phyloP scores from a whole-genome alignment of 2,888 invertebrate species.

The Diabrotica balteata region DNA sequence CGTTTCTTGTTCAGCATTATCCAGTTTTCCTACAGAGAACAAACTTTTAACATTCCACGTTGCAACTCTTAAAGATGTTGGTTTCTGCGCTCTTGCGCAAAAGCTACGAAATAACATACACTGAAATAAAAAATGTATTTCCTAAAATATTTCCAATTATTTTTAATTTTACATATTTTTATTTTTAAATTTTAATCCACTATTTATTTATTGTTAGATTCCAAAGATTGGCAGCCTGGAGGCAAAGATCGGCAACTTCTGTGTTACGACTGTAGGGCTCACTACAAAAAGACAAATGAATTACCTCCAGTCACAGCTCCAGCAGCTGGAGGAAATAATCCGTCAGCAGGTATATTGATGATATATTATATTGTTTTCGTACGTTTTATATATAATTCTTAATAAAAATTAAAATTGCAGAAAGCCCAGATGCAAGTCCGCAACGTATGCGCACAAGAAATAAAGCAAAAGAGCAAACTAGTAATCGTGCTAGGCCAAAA shows the following conservation, averaged over 20 bases:
- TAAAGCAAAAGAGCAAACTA: constrained; percentile 77
- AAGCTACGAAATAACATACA: too few relatives aligned
- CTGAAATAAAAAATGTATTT: not conserved
- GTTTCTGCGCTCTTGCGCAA: too few relatives aligned
- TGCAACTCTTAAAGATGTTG: too few relatives aligned
- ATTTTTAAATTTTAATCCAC: too few relatives aligned
- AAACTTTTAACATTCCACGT: too few relatives aligned
- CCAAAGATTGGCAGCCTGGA: constrained; percentile 76
- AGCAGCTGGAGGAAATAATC: constrained; percentile 49
- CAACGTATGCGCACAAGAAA: constrained; percentile 90
- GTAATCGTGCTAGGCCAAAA: constrained; percentile 64
- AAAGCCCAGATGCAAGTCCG: constrained; percentile 81
- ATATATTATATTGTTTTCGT: too few relatives aligned
- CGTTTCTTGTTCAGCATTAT: too few relatives aligned
- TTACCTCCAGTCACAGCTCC: constrained; percentile 66
- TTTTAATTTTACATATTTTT: constrained; percentile 20
- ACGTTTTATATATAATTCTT: too few relatives aligned
- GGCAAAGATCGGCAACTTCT: constrained; percentile 74
- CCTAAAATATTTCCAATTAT: not conserved
- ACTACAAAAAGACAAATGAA: constrained; percentile 81
- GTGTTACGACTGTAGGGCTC: constrained; percentile 78
- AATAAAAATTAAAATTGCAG: constrained; percentile 44
- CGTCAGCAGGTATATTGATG: constrained; percentile 40
- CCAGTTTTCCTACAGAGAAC: too few relatives aligned
- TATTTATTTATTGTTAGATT: constrained; percentile 59